These are phyloP conservation scores for Caenorhabditis angaria DNA, from an alignment of 2,888 invertebrate genomes.

Conservation along the genomic window DNA sequence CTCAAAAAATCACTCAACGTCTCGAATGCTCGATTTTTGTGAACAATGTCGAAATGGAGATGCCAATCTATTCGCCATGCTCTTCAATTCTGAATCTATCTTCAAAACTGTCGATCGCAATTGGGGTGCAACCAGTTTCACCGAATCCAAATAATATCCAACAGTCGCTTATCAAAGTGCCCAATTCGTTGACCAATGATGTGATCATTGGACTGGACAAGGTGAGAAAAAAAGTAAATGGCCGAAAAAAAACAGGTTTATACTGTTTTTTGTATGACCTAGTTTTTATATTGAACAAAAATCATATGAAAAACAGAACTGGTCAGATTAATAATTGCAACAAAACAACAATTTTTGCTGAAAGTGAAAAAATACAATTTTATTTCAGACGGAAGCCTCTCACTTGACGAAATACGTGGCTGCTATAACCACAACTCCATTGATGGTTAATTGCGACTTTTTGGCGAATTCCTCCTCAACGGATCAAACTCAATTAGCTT, in stretches of 20 bases:
- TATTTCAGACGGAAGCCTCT: slow-evolving; percentile 19
- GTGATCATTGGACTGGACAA: slow-evolving; percentile 38
- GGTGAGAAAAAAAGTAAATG: not conserved
- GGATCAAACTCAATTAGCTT: slow-evolving; percentile 19
- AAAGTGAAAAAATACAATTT: not conserved
- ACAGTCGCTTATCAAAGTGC: slow-evolving; percentile 22
- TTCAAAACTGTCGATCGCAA: slow-evolving; percentile 24
- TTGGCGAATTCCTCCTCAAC: slow-evolving; percentile 1
- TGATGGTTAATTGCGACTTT: slow-evolving; percentile 30
- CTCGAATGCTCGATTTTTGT: slow-evolving; percentile 31
- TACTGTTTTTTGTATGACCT: not conserved
- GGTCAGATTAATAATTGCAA: not conserved
- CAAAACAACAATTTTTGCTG: too few relatives aligned
- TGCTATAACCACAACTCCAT: slow-evolving; percentile 25
- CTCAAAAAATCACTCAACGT: slow-evolving; percentile 32
- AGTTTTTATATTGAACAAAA: not conserved
- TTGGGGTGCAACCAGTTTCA: slow-evolving; percentile 3
- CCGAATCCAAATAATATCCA: slow-evolving; percentile 4
- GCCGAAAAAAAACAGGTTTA: not conserved
- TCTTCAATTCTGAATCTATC: slow-evolving; percentile 29
- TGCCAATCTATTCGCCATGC: slow-evolving; percentile 39
- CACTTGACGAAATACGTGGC: slow-evolving; percentile 36
- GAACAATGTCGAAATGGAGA: slow-evolving; percentile 21
- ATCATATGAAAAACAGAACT: not conserved
- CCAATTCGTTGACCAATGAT: slow-evolving; percentile 21